phyloP scores from a whole-genome alignment of 2,888 invertebrate genomes.

The Cryptocheilus praepositus region DNA sequence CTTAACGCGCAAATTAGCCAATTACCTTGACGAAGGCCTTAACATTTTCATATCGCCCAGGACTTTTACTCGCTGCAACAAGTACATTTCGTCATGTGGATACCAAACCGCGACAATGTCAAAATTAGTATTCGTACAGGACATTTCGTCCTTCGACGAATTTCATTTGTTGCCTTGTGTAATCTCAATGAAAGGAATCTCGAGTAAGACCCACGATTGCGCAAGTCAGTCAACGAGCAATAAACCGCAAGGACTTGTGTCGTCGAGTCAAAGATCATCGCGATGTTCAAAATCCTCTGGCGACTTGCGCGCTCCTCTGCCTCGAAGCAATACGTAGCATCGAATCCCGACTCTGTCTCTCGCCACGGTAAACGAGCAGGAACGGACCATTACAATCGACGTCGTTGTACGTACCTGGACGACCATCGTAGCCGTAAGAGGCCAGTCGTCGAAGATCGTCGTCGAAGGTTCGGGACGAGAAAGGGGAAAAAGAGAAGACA shows the following conservation, averaged over 20 bases:
- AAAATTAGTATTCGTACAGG: too few species aligned
- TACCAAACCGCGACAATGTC: too few species aligned
- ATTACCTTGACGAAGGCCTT: too few species aligned
- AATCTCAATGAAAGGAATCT: not conserved
- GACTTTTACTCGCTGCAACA: too few species aligned
- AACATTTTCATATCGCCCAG: too few species aligned
- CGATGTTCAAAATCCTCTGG: not conserved
- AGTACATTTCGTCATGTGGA: too few species aligned
- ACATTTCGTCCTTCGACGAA: too few species aligned
- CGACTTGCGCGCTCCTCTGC: not conserved
- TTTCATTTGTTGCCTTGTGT: too few species aligned
- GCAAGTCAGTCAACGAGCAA: not conserved
- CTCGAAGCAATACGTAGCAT: not conserved
- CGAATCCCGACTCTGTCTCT: not conserved
- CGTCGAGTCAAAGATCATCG: slow-evolving; percentile 3
- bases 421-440: slow-evolving; percentile 21
- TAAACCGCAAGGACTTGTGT: not conserved
- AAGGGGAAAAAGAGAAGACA: too few species aligned
- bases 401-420: slow-evolving; percentile 7
- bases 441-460: not conserved
- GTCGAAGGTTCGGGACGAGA: too few species aligned
- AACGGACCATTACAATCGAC: slow-evolving; percentile 1
- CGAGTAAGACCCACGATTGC: not conserved
- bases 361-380: not conserved
- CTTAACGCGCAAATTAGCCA: not conserved